Evolutionary conservation across 2,113 vertebrate genomes (phyloP).

Genomic region (Aleadryas rufinucha): DNA sequence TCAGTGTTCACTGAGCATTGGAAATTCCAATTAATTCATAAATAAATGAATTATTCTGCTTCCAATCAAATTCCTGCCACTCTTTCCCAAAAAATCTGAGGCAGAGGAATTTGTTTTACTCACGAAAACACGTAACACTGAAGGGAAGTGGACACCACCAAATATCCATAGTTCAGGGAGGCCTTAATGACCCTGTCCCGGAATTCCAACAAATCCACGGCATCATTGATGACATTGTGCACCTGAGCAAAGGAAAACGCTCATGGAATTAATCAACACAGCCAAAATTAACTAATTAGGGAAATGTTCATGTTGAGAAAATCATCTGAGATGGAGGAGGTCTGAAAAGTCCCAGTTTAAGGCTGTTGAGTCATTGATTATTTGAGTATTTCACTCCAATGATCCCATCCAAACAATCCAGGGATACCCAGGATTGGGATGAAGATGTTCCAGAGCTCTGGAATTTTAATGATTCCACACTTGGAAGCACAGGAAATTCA

Average conservation of each 20-base stretch:
- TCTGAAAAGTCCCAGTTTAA: background rate
- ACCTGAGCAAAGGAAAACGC: constrained; percentile 73
- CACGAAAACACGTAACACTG: constrained; percentile 96
- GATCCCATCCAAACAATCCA: background rate
- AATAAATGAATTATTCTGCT: background rate
- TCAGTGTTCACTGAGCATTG: accelerated
- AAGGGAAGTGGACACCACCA: constrained; percentile 94
- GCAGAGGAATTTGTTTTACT: constrained; percentile 16
- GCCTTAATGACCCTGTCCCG: constrained; percentile 95
- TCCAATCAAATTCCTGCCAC: background rate
- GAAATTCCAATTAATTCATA: background rate
- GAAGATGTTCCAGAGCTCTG: background rate
- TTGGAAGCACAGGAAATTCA: background rate
- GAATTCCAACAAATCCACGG: constrained; percentile 90
- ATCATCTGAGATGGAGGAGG: background rate
- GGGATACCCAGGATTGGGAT: background rate
- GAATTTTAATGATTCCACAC: background rate
- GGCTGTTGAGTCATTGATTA: background rate
- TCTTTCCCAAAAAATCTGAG: background rate
- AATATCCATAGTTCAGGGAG: constrained; percentile 83
- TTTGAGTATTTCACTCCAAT: background rate
- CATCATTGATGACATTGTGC: constrained; percentile 89
- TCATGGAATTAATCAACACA: background rate
- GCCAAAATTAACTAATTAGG: accelerated
- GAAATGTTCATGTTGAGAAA: background rate